phyloP scores from a whole-genome alignment of 2,888 invertebrate genomes.

The Chelonus formosanus region DNA sequence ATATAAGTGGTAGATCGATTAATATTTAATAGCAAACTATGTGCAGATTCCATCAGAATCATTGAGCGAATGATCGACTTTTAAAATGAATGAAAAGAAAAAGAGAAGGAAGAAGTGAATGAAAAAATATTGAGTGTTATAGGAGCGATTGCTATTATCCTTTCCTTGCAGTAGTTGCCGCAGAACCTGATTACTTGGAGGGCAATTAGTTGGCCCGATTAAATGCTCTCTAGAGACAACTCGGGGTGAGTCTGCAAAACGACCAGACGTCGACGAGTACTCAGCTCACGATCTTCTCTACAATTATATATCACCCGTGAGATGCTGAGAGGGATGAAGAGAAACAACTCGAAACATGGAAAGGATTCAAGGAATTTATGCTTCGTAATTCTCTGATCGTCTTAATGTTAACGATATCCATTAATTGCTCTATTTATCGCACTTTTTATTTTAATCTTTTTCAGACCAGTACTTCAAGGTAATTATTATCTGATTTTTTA shows the following conservation, averaged over 20 bases:
- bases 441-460: constrained; percentile 39
- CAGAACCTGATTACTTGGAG: constrained; percentile 31
- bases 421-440: constrained; percentile 50
- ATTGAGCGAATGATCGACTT: constrained; percentile 10
- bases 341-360: constrained; percentile 3
- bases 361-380: constrained; percentile 23
- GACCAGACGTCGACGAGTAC: constrained; percentile 26
- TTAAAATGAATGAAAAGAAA: too few relatives aligned
- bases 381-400: constrained; percentile 28
- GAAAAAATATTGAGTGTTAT: background rate
- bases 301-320: constrained; percentile 28
- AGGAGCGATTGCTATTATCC: constrained; percentile 19
- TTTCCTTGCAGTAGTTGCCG: constrained; percentile 12
- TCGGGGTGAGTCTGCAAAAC: constrained; percentile 27
- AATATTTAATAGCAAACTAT: constrained; percentile 27
- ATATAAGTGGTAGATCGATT: constrained; percentile 27
- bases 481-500: too few relatives aligned
- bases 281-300: constrained; percentile 29
- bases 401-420: constrained; percentile 32
- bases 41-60: constrained; percentile 10
- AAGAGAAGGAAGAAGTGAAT: background rate
- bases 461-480: too few relatives aligned
- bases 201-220: constrained; percentile 35
- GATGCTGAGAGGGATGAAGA: constrained; percentile 23
- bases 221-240: constrained; percentile 31